Base-by-base conservation (phyloP, 1,140 invertebrate genomes). In the Drosophila kohkoa region DNA sequence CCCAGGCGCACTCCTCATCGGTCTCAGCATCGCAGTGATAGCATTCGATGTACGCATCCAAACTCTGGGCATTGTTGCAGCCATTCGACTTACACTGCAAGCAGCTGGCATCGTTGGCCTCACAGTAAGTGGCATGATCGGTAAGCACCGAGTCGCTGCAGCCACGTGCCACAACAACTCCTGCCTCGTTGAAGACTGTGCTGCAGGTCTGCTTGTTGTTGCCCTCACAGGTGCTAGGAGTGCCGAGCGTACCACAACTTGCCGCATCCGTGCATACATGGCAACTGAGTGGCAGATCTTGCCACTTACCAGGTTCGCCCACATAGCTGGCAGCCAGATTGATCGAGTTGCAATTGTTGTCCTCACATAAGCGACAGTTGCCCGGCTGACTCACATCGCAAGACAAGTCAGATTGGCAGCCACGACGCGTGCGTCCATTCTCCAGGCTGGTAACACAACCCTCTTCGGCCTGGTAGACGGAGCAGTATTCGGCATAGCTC, bases 251-350 rank as follows among this genome's bases (percentile, higher is more conserved):
- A 1, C 54, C 71, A 49, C 86, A 90, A 7, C 76, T 85, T 3
- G 67, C 68, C 0, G 20, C 30, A 10, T 79, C 75, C 1, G 52
- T 20, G 52, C 90, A 91, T 0, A 57, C 64, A 0, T 72, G 68
- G 11, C 90, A 91, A 32, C 71, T 90, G 1, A 91, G 54, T 0
- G 90, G 90, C 30, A 91, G 41, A 35, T 77, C 86, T 64, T 79
- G 76, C 90, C 90, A 91, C 58, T 85, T 76, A n/a, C 90, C 90
- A 0, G 90, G 78, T 28, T 85, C 86, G 1, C 90, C 90, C 2
- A 91, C 72, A 16, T 88, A 82, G 11, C 41, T 38, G 8, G 48
- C 59, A 13, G 75, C 51, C 30, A 91, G 38, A 32, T 91, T 66
- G 1, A 80, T 62, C 1, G 32, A 11, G 20, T 91, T 91, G 59